Evolutionary conservation across 1,140 invertebrate species (phyloP).

Genomic region (Anthonomus grandis): DNA sequence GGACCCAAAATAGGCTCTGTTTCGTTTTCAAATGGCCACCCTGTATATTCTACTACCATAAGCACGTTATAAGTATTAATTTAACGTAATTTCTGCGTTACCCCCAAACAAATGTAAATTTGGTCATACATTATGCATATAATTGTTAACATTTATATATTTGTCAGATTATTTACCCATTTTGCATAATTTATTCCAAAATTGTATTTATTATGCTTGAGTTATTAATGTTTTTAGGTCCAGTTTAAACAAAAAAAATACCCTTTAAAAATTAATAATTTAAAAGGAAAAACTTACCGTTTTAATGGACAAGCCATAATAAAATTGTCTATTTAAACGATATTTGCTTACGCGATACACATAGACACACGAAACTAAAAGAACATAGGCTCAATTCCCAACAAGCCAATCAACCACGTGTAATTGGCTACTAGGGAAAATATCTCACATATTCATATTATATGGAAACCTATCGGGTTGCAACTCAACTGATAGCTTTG

Average conservation of each 20-base stretch:
- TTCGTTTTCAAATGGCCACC: too few species aligned
- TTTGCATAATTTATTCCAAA: background rate
- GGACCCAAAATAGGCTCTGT: too few species aligned
- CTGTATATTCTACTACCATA: too few species aligned
- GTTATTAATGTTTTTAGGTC: too few species aligned
- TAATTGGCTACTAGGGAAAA: conserved; percentile 9
- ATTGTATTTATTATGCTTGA: too few species aligned
- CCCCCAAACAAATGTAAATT: too few species aligned
- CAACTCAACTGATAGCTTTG: background rate
- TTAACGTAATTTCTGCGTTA: too few species aligned
- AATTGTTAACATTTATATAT: too few species aligned
- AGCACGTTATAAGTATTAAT: too few species aligned
- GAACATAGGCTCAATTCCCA: conserved; percentile 2
- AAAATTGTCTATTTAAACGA: background rate
- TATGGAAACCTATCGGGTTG: conserved; percentile 10
- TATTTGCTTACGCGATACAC: background rate
- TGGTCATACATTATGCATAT: too few species aligned
- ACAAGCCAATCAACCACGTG: conserved; percentile 3
- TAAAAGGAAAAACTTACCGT: conserved; percentile 6
- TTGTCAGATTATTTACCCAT: background rate
- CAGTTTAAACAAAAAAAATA: too few species aligned
- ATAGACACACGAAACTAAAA: conserved; percentile 6
- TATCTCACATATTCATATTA: conserved; percentile 8
- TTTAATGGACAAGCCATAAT: conserved; percentile 14
- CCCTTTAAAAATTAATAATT: too few species aligned